Conservation (phyloP, 2,113 vertebrate genomes). For the Fulica atra region DNA sequence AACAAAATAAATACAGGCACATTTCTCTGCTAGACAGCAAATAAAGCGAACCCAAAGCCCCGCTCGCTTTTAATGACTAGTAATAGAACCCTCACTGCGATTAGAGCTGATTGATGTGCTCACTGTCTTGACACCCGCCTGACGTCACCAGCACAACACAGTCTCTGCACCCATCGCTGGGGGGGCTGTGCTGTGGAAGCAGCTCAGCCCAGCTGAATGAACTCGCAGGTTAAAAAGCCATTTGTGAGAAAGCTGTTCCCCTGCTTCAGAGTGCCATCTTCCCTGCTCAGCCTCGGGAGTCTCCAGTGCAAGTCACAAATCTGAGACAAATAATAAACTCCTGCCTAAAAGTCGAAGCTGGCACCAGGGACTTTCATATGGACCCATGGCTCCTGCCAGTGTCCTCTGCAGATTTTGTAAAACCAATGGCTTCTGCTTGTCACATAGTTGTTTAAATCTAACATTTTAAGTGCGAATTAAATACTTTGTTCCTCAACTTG, state of each 20-base stretch:
- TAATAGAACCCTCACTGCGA: background rate
- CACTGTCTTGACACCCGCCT: background rate
- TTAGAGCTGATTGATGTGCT: background rate
- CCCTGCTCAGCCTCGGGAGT: background rate
- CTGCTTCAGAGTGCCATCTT: background rate
- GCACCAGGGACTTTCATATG: background rate
- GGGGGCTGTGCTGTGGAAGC: background rate
- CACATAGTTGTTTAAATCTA: background rate
- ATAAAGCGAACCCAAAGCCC: background rate
- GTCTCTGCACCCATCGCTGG: fast-evolving
- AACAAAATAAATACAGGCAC: background rate
- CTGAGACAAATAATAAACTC: background rate
- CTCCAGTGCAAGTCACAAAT: background rate
- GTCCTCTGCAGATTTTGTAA: background rate
- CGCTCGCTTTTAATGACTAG: background rate
- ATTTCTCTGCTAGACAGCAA: background rate
- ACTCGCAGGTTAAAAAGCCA: background rate
- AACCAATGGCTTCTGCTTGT: background rate
- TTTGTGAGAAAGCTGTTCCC: background rate
- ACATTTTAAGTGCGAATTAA: background rate
- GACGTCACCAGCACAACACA: background rate
- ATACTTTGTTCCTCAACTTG: background rate
- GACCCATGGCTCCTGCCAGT: background rate
- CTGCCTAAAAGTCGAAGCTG: background rate
- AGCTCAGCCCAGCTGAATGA: background rate